Conservation (phyloP, 2,113 vertebrate species). For the Pachypanchax playfairii region DNA sequence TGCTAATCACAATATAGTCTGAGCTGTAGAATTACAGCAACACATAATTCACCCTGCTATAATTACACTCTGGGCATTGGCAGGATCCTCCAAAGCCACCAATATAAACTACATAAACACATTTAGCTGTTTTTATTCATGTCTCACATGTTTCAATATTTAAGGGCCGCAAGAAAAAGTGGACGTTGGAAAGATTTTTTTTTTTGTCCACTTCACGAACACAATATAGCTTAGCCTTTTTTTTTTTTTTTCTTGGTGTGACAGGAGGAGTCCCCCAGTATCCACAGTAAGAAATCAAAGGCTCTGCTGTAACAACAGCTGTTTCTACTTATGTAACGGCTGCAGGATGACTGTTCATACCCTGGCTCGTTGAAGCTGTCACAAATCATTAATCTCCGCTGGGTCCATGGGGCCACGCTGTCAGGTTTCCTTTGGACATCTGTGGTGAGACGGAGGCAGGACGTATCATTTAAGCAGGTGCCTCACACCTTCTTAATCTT, state of each 20-base stretch:
- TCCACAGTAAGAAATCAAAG: constrained; percentile 54
- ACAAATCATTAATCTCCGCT: constrained; percentile 76
- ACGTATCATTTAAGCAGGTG: constrained; percentile 53
- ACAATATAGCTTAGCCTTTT: constrained; percentile 32
- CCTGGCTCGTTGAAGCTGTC: constrained; percentile 78
- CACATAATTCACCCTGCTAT: constrained; percentile 72
- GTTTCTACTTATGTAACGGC: constrained; percentile 82
- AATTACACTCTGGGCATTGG: constrained; percentile 70
- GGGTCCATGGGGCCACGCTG: constrained; percentile 73
- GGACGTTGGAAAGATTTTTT: constrained; percentile 18
- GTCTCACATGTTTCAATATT: constrained; percentile 40
- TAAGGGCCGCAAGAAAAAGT: constrained; percentile 14
- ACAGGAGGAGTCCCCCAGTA: constrained; percentile 35
- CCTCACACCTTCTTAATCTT: constrained; percentile 57
- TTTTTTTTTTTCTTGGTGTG: too few relatives aligned
- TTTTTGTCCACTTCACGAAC: neutral
- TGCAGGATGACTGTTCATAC: constrained; percentile 79
- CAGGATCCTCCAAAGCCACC: constrained; percentile 47
- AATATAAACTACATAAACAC: constrained; percentile 46
- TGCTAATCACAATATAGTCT: constrained; percentile 70
- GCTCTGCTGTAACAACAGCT: constrained; percentile 75
- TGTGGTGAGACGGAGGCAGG: constrained; percentile 43
- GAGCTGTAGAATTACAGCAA: constrained; percentile 60
- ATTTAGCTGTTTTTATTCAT: constrained; percentile 34
- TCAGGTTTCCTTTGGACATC: constrained; percentile 68